phyloP scores from a whole-genome alignment of 2,113 vertebrate species.

The Psilopsiagon aurifrons region DNA sequence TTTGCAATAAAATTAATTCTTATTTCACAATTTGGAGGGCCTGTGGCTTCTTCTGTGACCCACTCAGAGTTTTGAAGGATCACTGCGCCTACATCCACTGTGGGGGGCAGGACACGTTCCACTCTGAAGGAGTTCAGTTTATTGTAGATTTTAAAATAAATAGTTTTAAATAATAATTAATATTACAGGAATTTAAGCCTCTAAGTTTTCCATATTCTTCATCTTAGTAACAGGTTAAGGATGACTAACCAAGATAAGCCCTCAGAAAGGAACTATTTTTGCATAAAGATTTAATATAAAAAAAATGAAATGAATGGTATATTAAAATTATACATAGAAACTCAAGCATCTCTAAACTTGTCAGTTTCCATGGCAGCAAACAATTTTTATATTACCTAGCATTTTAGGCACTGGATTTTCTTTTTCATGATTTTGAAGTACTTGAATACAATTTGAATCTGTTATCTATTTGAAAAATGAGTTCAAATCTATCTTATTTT shows the following conservation, averaged over 20 bases:
- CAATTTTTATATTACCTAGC: not conserved
- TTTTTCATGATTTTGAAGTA: not conserved
- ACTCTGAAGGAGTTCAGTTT: not conserved
- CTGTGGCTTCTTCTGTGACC: not conserved
- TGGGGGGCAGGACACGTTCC: too few relatives aligned
- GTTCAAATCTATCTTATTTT: not conserved
- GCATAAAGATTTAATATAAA: not conserved
- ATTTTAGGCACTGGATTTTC: not conserved
- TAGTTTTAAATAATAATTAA: not conserved
- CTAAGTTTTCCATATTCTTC: not conserved
- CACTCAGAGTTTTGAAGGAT: not conserved
- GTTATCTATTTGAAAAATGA: not conserved
- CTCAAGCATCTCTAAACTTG: constrained; percentile 11
- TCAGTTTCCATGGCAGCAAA: constrained; percentile 62
- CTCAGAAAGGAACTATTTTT: not conserved
- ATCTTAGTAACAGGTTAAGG: not conserved
- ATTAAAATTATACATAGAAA: not conserved
- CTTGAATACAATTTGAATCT: not conserved
- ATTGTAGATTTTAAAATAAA: not conserved
- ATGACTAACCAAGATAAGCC: not conserved
- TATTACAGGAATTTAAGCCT: not conserved
- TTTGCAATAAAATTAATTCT: not conserved
- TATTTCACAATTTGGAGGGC: not conserved
- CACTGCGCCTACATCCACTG: not conserved
- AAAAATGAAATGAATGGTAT: not conserved